A percentile compares a stretch with the other conserved stretches of the same genome.
phyloP scores from a whole-genome alignment of 2,797 vertebrate genomes.

The Triplophysa bombifrons region DNA sequence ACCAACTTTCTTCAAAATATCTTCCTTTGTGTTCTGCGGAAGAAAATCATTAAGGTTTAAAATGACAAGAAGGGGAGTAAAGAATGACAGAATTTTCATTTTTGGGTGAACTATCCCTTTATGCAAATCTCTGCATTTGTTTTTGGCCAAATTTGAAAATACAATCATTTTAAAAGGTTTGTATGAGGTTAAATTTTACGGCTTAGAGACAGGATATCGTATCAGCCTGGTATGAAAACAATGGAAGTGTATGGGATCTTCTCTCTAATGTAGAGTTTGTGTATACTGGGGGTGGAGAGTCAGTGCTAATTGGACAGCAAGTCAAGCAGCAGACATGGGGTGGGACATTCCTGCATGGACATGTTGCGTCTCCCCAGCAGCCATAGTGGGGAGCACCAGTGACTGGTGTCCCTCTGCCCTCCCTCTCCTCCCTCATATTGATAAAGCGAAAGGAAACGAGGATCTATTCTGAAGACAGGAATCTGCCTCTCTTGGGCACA shows the following conservation, averaged over 20 bases:
- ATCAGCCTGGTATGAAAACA: background rate
- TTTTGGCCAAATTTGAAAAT: too few relatives aligned
- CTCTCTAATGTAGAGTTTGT: background rate
- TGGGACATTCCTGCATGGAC: constrained; percentile 81
- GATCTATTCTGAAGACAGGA: constrained; percentile 65
- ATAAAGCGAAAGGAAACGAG: constrained; percentile 59
- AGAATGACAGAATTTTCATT: too few relatives aligned
- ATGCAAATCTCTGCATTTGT: too few relatives aligned
- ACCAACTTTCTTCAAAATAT: too few relatives aligned
- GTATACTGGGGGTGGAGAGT: constrained; percentile 54
- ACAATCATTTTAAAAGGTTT: background rate
- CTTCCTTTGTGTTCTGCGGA: too few relatives aligned
- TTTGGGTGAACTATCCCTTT: too few relatives aligned
- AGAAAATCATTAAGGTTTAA: too few relatives aligned
- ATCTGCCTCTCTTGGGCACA: constrained; percentile 77
- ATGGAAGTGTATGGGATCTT: background rate
- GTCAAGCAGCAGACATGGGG: constrained; percentile 77
- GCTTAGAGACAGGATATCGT: background rate
- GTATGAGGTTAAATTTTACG: too few relatives aligned
- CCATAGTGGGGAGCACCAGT: constrained; percentile 64
- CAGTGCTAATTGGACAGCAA: constrained; percentile 80
- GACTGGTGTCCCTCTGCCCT: constrained; percentile 34
- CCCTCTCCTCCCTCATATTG: constrained; percentile 51
- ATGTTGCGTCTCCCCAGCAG: constrained; percentile 85
- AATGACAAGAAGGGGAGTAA: too few relatives aligned